Evolutionary conservation across 92 coral and sea anemone genomes (phyloP), one percentile per base, ranked within the genome.

Genomic region (Parazoanthus swiftii): DNA sequence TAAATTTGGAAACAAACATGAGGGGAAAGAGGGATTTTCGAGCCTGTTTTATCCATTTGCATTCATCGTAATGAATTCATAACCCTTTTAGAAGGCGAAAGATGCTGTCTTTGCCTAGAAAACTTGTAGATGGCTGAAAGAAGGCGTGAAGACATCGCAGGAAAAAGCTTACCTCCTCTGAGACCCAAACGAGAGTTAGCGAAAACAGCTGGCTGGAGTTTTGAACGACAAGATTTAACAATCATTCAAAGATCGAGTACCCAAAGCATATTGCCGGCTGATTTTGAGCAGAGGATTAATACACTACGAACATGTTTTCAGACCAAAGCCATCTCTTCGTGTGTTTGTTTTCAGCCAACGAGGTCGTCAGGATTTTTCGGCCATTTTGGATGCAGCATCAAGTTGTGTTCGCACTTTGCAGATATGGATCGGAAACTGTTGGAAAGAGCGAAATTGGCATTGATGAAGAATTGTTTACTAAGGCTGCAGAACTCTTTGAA

Each of bases 361-460:
- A 88, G 77, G 81, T 92, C 78, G 42, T 43, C 88, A 35, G 86
- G 70, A 18, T 75, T 76, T 73, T 94, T 94, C 86, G 90, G 93
- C 91, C 98, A 94, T 91, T 91, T 91, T 88, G 94, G 91, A 79
- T 79, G 90, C 77, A 92, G 93, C 86, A 86, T 89, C 68, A 91
- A 88, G 72, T 81, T 94, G 77, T 88, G 92, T 85, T 89, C 92
- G 86, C 92, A 89, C 91, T 92, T 90, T 79, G 65, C 76, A 79
- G 93, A 93, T 81, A 91, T 94, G 70, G 93, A 92, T 80, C 89
- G 85, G 88, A 93, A 89, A 86, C 85, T 93, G 86, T 86, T 85
- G 73, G 95, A 93, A 86, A 91, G 98, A 59, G 81, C 92, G 75
- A 94, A 91, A 89, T 88, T 94, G 85, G 86, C 76, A 23, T 82